A percentile compares a stretch with the other conserved stretches of the same genome.
Evolutionary conservation across 2,888 invertebrate species (phyloP).

Genomic region (Drosophila pegasa): DNA sequence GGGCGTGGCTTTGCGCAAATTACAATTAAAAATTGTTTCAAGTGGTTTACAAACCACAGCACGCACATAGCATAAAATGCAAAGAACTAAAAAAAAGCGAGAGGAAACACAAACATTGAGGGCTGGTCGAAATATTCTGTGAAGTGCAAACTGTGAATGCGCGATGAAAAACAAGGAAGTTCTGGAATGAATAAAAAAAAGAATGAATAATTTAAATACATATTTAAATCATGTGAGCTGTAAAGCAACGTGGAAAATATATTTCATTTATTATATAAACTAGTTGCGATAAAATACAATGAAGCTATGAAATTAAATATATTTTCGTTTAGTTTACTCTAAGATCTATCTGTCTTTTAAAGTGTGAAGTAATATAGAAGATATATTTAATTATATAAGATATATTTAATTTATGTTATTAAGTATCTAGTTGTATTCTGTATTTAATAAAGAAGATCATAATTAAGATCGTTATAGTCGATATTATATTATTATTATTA

Average conservation of each 20-base stretch:
- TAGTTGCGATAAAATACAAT: too few species aligned
- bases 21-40: conserved; percentile 84
- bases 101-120: conserved; percentile 26
- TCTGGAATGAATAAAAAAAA: too few species aligned
- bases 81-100: conserved; percentile 14
- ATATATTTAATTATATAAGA: too few species aligned
- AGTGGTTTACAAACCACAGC: conserved; percentile 78
- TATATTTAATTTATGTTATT: too few species aligned
- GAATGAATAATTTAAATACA: background rate
- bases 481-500: too few species aligned
- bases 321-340: too few species aligned
- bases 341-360: too few species aligned
- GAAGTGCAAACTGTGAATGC: conserved; percentile 9
- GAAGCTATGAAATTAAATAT: too few species aligned
- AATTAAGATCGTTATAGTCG: too few species aligned
- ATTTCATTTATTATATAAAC: background rate
- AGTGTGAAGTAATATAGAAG: too few species aligned
- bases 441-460: too few species aligned
- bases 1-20: conserved; percentile 78
- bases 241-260: background rate
- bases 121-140: conserved; percentile 37
- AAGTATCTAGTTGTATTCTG: too few species aligned
- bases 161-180: background rate
- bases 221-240: background rate
- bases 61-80: conserved; percentile 51